A percentile compares a stretch with the other conserved stretches of the same genome.
phyloP scores from a whole-genome alignment of 92 coral and sea anemone genomes.

The Diadumene lineata region DNA sequence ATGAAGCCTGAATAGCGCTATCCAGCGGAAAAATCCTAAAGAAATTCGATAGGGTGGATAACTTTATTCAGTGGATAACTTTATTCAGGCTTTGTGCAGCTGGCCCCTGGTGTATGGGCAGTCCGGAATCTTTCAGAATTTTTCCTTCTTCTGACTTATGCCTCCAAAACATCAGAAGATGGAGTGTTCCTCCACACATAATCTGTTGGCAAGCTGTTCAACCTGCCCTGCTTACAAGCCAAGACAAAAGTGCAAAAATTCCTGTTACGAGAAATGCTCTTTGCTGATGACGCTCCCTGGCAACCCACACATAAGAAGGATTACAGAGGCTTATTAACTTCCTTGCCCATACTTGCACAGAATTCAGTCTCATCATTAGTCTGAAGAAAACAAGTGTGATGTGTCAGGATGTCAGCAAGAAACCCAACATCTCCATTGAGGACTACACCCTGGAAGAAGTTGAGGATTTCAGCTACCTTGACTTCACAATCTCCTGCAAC shows the following conservation, averaged over 20 bases:
- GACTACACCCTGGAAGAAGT: constrained; percentile 2
- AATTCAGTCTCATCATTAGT: constrained; percentile 17
- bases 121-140: no score
- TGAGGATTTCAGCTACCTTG: constrained; percentile 41
- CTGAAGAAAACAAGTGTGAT: constrained; percentile 9
- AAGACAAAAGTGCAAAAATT: constrained; percentile 29
- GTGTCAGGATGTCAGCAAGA: not conserved
- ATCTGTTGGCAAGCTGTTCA: constrained; percentile 38
- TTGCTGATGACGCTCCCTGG: constrained; percentile 38
- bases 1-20: no score
- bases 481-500: constrained; percentile 33
- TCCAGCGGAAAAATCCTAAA: no score
- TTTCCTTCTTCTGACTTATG: no score
- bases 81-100: no score
- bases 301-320: constrained; percentile 25
- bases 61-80: no score
- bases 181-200: constrained; percentile 44
- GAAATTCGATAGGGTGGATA: no score
- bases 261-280: constrained; percentile 48
- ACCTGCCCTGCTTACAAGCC: constrained; percentile 31
- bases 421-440: constrained; percentile 14
- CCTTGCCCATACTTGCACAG: constrained; percentile 32
- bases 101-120: no score
- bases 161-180: no score
- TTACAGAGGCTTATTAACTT: constrained; percentile 31